Evolutionary conservation across 1,140 invertebrate species (phyloP).

Genomic region (Heliothis subflexa): DNA sequence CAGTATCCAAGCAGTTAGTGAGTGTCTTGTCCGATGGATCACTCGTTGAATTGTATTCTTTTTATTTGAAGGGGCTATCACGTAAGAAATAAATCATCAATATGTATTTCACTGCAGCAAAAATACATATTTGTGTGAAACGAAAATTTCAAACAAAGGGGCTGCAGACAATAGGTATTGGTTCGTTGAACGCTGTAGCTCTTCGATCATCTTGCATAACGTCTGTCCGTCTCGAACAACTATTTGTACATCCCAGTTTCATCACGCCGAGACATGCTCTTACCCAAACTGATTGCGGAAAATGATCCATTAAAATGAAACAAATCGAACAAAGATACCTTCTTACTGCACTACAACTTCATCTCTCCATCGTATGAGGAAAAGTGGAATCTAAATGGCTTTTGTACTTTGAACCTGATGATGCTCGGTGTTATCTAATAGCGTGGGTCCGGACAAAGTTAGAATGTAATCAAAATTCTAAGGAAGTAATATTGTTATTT

Average conservation of each 20-base stretch:
- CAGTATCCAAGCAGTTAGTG: no score
- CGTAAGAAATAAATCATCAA: no score
- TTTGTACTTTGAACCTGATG: neutral
- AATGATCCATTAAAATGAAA: slow-evolving; percentile 63
- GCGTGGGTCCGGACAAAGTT: neutral
- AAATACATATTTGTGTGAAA: neutral
- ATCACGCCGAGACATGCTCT: slow-evolving; percentile 64
- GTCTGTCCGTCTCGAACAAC: neutral
- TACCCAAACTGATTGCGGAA: slow-evolving; percentile 69
- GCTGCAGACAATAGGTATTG: neutral
- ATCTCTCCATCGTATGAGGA: neutral
- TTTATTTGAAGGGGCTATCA: no score
- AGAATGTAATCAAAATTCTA: neutral
- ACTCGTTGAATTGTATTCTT: no score
- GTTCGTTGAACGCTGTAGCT: neutral
- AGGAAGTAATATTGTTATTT: slow-evolving; percentile 8
- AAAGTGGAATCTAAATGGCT: neutral
- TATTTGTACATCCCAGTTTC: slow-evolving; percentile 58
- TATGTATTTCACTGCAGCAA: neutral
- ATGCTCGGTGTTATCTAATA: neutral
- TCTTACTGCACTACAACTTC: neutral
- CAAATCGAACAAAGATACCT: slow-evolving; percentile 53
- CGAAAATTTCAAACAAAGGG: neutral
- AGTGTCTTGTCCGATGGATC: no score
- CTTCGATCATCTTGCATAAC: slow-evolving; percentile 62